A percentile compares a stretch with the other conserved stretches of the same genome.
Conservation (phyloP, 2,888 invertebrate genomes). For the Drosophila subsilvestris region DNA sequence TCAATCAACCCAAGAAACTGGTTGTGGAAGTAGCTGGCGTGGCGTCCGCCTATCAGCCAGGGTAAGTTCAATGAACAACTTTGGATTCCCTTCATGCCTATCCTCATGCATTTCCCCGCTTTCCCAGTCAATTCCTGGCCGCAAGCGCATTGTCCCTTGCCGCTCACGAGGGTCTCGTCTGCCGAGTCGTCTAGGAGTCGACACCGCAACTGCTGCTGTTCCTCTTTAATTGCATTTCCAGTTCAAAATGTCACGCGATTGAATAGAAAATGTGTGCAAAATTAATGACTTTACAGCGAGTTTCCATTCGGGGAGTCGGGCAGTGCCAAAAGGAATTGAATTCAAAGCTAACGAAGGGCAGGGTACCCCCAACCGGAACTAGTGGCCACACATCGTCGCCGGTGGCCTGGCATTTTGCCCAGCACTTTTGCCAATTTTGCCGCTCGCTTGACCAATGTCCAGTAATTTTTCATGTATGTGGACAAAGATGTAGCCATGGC, state of each 20-base stretch:
- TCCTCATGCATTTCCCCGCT: slow-evolving; percentile 25
- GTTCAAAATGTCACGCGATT: slow-evolving; percentile 45
- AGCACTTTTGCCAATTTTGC: slow-evolving; percentile 26
- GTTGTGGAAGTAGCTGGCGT: slow-evolving; percentile 85
- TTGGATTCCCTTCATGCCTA: background rate
- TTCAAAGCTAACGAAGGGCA: slow-evolving; percentile 35
- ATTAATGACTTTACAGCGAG: slow-evolving; percentile 16
- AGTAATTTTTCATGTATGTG: slow-evolving; percentile 70
- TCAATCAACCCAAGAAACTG: slow-evolving; percentile 83
- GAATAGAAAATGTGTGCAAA: slow-evolving; percentile 44
- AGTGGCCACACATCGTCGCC: slow-evolving; percentile 50
- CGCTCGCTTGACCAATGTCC: slow-evolving; percentile 47
- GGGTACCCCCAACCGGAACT: slow-evolving; percentile 29
- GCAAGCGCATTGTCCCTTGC: slow-evolving; percentile 64
- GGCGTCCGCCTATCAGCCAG: slow-evolving; percentile 84
- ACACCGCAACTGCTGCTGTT: slow-evolving; percentile 23
- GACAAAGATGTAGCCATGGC: slow-evolving; percentile 9
- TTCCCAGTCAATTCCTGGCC: slow-evolving; percentile 63
- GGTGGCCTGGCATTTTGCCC: slow-evolving; percentile 59
- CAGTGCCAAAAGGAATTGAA: slow-evolving; percentile 28
- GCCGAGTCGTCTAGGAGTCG: slow-evolving; percentile 62
- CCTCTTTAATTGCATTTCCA: slow-evolving; percentile 53
- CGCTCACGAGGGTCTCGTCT: slow-evolving; percentile 78
- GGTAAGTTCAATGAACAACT: slow-evolving; percentile 83
- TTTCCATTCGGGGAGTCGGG: slow-evolving; percentile 13